Conservation (phyloP, 1,140 invertebrate species). For the Chironomus striatipennis region DNA sequence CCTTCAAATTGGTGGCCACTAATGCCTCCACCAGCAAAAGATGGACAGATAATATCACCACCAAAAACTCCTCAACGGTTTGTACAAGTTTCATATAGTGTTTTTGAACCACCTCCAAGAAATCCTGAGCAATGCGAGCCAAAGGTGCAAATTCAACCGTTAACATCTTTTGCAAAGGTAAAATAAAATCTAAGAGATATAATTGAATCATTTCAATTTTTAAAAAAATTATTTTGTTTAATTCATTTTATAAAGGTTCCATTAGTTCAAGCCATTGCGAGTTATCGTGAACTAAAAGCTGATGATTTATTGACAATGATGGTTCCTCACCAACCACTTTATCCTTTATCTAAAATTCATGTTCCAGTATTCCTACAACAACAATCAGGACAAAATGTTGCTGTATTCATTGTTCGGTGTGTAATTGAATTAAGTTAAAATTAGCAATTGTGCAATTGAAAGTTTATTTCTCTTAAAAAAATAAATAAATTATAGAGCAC, state of each 20-base stretch:
- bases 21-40: constrained; percentile 49
- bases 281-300: constrained; percentile 69
- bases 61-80: constrained; percentile 57
- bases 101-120: constrained; percentile 63
- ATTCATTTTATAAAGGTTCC: constrained; percentile 52
- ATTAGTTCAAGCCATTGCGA: constrained; percentile 61
- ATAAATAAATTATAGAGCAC: constrained; percentile 51
- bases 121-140: constrained; percentile 59
- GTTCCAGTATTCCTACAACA: constrained; percentile 76
- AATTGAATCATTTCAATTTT: not conserved
- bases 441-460: not conserved
- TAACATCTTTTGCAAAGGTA: constrained; percentile 37
- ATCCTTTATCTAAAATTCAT: constrained; percentile 79
- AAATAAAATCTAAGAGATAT: not conserved
- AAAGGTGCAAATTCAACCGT: constrained; percentile 63
- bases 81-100: constrained; percentile 72
- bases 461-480: not conserved
- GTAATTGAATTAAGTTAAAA: constrained; percentile 27
- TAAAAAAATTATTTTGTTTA: not conserved
- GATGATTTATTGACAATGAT: constrained; percentile 73
- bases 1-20: constrained; percentile 74
- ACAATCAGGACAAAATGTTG: constrained; percentile 51
- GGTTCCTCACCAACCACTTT: constrained; percentile 76
- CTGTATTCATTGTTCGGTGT: constrained; percentile 76
- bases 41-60: constrained; percentile 46